These are phyloP conservation scores for Ptychoptera contaminata DNA, from an alignment of 2,888 invertebrate genomes.

Conservation along the genomic window DNA sequence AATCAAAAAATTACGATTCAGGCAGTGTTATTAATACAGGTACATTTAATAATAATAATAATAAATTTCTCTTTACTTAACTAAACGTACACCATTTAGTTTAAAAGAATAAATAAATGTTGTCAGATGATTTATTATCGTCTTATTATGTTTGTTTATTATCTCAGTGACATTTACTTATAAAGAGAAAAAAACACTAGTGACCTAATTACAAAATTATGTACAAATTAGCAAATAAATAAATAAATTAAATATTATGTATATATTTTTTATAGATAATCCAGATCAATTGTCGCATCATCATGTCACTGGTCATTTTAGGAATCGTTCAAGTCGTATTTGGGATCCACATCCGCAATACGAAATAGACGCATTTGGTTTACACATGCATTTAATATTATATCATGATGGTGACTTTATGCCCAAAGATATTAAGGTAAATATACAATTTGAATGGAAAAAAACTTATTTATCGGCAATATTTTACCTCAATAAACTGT, in stretches of 20 bases:
- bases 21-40: conserved; percentile 9
- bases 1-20: conserved; percentile 26
- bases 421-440: conserved; percentile 21
- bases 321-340: conserved; percentile 40
- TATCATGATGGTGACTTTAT: conserved; percentile 28
- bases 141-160: no score
- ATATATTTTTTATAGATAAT: neutral
- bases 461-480: no score
- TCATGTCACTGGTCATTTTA: conserved; percentile 49
- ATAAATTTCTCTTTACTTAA: no score
- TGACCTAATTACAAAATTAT: neutral
- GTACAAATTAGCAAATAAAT: neutral
- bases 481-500: no score
- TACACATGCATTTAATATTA: conserved; percentile 22
- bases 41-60: no score
- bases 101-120: neutral
- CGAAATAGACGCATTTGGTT: conserved; percentile 47
- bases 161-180: no score
- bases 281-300: conserved; percentile 12
- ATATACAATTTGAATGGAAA: no score
- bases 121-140: neutral
- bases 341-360: conserved; percentile 64
- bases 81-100: neutral
- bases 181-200: no score
- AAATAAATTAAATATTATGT: neutral